Base-by-base conservation (phyloP, 2,888 invertebrate genomes). In the Ennomos quercinarius region DNA sequence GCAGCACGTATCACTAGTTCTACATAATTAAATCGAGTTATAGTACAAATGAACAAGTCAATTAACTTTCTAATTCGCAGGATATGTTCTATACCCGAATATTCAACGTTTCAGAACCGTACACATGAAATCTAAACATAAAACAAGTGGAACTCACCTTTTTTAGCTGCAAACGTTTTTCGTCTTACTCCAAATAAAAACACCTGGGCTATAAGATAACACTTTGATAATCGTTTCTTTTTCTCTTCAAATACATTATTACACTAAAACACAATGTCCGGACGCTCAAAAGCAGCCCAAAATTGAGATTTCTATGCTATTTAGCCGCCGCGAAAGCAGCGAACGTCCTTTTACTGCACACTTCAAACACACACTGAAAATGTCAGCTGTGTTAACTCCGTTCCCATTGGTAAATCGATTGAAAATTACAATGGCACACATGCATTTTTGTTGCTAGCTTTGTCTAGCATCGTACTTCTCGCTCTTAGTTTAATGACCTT, bases 181-280 rank as follows among this genome's bases (percentile, higher is more conserved):
- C 45, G 55, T 54, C 68, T 66, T 85, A 83, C 91, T 87, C 91
- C 90, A 84, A 82, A 77, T 67, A 64, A 71, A 73, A 83, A 83
- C 86, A 88, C 89, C 86, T 83, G 79, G 91, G 93, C 92, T 93
- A 93, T 93, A 93, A 93, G 84, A 93, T 93, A 78, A 93, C 93
- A 91, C 91, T 93, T 70, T 84, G 86, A 76, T 81, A 86, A 82
- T 87, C 82, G 88, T 89, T 85, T 89, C 88, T 89, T 92, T 90
- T 93, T 90, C 91, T 89, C 87, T 89, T 92, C 83, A 86, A 87
- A 93, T 90, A 87, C 93, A 93, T 93, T 91, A 91, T 91, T 89
- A 90, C 89, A 91, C 91, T 87, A 79, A 83, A 82, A 84, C 79
- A 76, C 79, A 80, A 83, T 81, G 83, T 84, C 80, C 80, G 86